Conservation (phyloP, 2,888 invertebrate species). For the Ormyrus nitidulus region DNA sequence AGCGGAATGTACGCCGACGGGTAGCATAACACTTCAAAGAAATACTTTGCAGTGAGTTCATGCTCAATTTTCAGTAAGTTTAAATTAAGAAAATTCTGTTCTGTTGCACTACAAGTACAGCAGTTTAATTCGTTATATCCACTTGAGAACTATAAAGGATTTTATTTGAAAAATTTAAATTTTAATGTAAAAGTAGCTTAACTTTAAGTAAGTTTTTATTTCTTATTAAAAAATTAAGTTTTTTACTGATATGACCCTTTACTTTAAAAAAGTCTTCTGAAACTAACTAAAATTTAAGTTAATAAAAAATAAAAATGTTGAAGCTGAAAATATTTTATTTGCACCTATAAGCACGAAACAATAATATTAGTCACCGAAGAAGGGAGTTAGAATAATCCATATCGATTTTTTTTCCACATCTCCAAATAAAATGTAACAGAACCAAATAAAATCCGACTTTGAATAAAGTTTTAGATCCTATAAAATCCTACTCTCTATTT, state of each 20-base stretch:
- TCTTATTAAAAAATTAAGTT: too few species aligned
- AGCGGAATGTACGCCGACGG: background rate
- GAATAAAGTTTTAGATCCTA: constrained; percentile 42
- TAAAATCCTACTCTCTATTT: constrained; percentile 34
- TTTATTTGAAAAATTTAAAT: background rate
- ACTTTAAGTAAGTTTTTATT: too few species aligned
- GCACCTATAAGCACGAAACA: constrained; percentile 19
- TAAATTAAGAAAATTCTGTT: constrained; percentile 3
- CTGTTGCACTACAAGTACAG: background rate
- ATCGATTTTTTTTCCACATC: constrained; percentile 35
- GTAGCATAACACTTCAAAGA: constrained; percentile 3
- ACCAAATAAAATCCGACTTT: constrained; percentile 34
- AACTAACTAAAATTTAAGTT: too few species aligned
- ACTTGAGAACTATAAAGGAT: background rate
- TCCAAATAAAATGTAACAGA: constrained; percentile 35
- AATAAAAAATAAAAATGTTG: constrained; percentile 10
- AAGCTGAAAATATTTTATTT: constrained; percentile 3
- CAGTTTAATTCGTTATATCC: too few species aligned
- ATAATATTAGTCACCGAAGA: constrained; percentile 35
- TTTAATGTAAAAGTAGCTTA: background rate
- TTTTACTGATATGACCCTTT: too few species aligned
- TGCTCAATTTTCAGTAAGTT: background rate
- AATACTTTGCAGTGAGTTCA: background rate
- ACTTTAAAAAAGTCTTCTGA: too few species aligned
- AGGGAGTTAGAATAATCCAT: constrained; percentile 34